Conservation (phyloP, 2,888 invertebrate genomes). For the Anoncus sp. region DNA sequence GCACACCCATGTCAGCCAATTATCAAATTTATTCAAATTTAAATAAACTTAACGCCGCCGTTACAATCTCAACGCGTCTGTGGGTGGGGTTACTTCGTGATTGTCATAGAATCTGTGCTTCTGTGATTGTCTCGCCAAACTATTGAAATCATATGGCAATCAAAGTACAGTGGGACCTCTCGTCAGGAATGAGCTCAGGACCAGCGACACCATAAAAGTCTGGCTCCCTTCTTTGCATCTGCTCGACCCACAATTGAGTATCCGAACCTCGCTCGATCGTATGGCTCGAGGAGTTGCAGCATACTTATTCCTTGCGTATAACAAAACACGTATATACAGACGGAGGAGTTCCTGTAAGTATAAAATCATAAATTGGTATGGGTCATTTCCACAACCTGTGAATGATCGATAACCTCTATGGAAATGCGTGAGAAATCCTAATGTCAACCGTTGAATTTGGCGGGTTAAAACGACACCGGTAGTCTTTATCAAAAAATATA, state of each 20-base stretch:
- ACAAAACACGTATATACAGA: too few species aligned
- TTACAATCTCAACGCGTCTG: constrained; percentile 46
- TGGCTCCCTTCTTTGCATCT: not conserved
- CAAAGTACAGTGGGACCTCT: constrained; percentile 15
- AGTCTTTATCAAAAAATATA: constrained; percentile 37
- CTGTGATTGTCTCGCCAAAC: constrained; percentile 12
- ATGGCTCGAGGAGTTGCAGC: too few species aligned
- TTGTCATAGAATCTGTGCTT: constrained; percentile 29
- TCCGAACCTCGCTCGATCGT: too few species aligned
- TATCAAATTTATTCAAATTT: constrained; percentile 58
- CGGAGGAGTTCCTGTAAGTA: too few species aligned
- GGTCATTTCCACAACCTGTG: not conserved
- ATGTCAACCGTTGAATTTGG: not conserved
- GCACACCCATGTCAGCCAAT: constrained; percentile 49
- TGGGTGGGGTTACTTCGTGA: constrained; percentile 7
- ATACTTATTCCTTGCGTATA: too few species aligned
- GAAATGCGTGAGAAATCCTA: not conserved
- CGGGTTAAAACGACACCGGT: not conserved
- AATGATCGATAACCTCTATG: not conserved
- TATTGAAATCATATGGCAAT: constrained; percentile 27
- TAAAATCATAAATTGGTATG: too few species aligned
- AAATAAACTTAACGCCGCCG: constrained; percentile 56
- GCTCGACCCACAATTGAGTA: too few species aligned
- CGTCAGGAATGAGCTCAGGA: not conserved
- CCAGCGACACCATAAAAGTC: not conserved